Percentiles rank a stretch among this genome's conserved stretches.
These are phyloP conservation scores for Callionymus lyra DNA, from an alignment of 2,113 vertebrate genomes.

Conservation along the genomic window DNA sequence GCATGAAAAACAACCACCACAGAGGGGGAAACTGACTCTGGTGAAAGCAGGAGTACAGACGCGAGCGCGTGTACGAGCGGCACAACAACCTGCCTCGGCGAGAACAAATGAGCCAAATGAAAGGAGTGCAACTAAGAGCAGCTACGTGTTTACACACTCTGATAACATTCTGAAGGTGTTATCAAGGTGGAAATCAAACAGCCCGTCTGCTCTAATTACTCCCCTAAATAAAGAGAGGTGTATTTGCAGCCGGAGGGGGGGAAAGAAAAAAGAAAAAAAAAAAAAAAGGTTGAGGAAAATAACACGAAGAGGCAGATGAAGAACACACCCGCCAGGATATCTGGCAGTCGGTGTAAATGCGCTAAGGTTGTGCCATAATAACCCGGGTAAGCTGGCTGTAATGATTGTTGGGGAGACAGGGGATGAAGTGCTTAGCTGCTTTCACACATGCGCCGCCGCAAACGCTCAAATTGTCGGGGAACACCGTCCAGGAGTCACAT, in stretches of 20 bases:
- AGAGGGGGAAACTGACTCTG: conserved; percentile 17
- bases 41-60: conserved; percentile 6
- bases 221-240: conserved; percentile 60
- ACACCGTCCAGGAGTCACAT: too few species aligned
- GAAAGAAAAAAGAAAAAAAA: neutral
- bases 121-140: conserved; percentile 52
- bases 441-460: conserved; percentile 39
- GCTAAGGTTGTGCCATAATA: conserved; percentile 58
- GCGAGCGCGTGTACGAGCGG: conserved; percentile 34
- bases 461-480: neutral
- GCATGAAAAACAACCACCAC: conserved; percentile 12
- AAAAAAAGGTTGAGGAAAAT: conserved; percentile 52
- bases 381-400: conserved; percentile 56
- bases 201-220: conserved; percentile 62
- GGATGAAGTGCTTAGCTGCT: conserved; percentile 54
- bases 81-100: conserved; percentile 54
- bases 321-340: conserved; percentile 49
- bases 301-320: conserved; percentile 49
- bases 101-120: conserved; percentile 62
- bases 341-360: conserved; percentile 55
- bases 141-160: conserved; percentile 55
- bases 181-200: conserved; percentile 65
- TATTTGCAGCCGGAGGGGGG: conserved; percentile 41
- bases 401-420: conserved; percentile 62
- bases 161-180: conserved; percentile 62